These are phyloP conservation scores for Diplazon laetatorius DNA, from an alignment of 2,888 invertebrate genomes.

Conservation along the genomic window DNA sequence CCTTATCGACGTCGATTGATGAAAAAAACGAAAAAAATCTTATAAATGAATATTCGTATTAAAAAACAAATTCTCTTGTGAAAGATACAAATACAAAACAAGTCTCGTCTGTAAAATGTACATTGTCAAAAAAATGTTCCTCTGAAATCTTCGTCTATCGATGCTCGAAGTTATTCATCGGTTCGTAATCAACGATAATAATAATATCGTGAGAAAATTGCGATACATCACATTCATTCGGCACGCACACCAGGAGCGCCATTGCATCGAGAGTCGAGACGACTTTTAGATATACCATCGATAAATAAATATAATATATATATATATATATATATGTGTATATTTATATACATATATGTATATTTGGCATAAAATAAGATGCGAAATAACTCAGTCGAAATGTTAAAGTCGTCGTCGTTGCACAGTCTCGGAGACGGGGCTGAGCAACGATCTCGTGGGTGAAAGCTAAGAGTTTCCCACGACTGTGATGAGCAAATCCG, in stretches of 20 bases:
- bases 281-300: background rate
- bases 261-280: conserved; percentile 27
- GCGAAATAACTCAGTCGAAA: conserved; percentile 59
- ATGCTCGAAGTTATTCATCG: conserved; percentile 5
- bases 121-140: too few species aligned
- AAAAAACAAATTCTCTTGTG: too few species aligned
- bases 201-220: conserved; percentile 53
- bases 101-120: too few species aligned
- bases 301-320: too few species aligned
- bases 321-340: conserved; percentile 16
- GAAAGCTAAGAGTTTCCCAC: conserved; percentile 80
- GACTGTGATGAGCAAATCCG: conserved; percentile 60
- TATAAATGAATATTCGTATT: too few species aligned
- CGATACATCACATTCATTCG: conserved; percentile 22
- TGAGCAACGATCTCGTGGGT: conserved; percentile 75
- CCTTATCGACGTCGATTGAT: too few species aligned
- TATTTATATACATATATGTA: background rate
- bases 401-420: conserved; percentile 52
- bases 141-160: background rate
- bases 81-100: too few species aligned
- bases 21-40: too few species aligned
- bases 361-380: conserved; percentile 8
- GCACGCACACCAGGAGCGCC: conserved; percentile 14
- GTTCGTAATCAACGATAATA: conserved; percentile 25
- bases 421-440: conserved; percentile 9